These are phyloP conservation scores for Tanaodytes sp. DNA, from an alignment of 2,888 invertebrate species.

Conservation along the genomic window DNA sequence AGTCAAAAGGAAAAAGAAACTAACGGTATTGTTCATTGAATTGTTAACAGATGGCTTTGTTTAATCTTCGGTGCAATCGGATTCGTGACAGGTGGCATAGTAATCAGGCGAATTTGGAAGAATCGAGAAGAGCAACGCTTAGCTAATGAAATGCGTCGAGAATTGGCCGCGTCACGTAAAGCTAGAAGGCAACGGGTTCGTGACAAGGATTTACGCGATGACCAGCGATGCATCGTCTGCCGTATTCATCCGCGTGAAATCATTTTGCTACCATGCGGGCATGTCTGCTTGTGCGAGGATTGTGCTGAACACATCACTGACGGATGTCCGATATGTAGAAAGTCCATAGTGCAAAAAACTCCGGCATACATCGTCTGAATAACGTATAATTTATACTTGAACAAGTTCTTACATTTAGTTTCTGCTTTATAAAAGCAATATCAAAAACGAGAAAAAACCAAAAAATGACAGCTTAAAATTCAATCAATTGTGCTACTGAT, in stretches of 20 bases:
- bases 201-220: conserved; percentile 77
- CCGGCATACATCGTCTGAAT: conserved; percentile 83
- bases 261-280: conserved; percentile 90
- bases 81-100: conserved; percentile 74
- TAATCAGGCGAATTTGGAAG: conserved; percentile 74
- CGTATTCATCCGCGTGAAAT: conserved; percentile 89
- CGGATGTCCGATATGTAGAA: conserved; percentile 87
- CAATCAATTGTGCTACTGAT: too few species aligned
- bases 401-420: neutral
- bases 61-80: conserved; percentile 77
- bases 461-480: neutral
- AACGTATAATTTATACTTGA: neutral
- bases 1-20: too few species aligned
- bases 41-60: conserved; percentile 73
- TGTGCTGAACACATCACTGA: conserved; percentile 82
- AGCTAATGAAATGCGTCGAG: conserved; percentile 74
- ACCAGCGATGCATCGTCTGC: conserved; percentile 89
- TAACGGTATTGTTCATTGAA: too few species aligned
- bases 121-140: conserved; percentile 76
- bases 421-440: neutral
- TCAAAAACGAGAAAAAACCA: neutral
- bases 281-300: conserved; percentile 91
- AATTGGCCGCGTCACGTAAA: conserved; percentile 79
- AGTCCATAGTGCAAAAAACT: conserved; percentile 79
- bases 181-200: conserved; percentile 79